These are phyloP conservation scores for Yasuhikotakia modesta DNA, from an alignment of 2,797 vertebrate genomes.

Conservation along the genomic window DNA sequence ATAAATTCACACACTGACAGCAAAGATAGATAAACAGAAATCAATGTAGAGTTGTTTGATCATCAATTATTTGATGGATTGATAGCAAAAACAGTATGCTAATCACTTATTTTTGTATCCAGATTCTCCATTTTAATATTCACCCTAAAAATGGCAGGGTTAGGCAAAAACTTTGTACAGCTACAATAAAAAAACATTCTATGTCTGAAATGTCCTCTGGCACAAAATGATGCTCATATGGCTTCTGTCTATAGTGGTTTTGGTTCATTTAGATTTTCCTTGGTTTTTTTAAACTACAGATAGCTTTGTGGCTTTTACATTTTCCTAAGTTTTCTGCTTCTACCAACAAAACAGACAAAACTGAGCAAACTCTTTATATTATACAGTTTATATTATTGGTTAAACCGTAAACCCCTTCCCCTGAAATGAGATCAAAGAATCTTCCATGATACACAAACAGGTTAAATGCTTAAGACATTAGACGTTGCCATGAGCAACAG, in stretches of 20 bases:
- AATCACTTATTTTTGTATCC: neutral
- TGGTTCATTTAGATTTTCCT: neutral
- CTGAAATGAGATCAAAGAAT: slow-evolving; percentile 23
- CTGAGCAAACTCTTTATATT: neutral
- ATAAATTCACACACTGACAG: neutral
- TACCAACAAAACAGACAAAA: neutral
- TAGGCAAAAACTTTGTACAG: neutral
- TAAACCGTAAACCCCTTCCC: neutral
- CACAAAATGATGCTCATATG: neutral
- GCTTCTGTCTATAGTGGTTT: neutral
- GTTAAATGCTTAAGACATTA: slow-evolving; percentile 26
- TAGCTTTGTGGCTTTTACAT: neutral
- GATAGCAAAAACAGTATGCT: neutral
- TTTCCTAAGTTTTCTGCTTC: neutral
- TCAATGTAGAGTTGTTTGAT: no score
- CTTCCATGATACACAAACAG: slow-evolving; percentile 22
- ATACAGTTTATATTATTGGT: neutral
- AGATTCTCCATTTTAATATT: neutral
- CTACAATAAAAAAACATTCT: slow-evolving; percentile 21
- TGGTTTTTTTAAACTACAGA: neutral
- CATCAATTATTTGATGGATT: slow-evolving; percentile 1
- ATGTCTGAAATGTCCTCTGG: neutral
- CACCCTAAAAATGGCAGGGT: neutral
- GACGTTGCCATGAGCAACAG: slow-evolving; percentile 68
- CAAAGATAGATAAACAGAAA: neutral